Evolutionary conservation across 2,113 vertebrate genomes (phyloP).

Genomic region (Nothocercus julius): DNA sequence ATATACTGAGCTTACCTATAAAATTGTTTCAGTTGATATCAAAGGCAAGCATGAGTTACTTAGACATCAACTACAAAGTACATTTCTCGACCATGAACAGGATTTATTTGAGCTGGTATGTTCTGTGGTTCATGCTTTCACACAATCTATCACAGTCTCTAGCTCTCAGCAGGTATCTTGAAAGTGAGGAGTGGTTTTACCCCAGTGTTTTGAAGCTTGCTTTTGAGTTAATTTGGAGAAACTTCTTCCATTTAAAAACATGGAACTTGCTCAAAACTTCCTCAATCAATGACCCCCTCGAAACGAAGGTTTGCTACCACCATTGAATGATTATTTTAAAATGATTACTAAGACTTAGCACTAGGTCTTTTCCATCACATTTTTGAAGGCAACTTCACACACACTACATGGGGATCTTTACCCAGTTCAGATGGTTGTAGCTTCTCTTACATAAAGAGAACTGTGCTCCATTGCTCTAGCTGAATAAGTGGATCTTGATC

Average conservation of each 20-base stretch:
- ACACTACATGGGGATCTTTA: not conserved
- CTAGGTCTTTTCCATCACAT: not conserved
- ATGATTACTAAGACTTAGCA: not conserved
- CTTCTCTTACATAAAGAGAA: not conserved
- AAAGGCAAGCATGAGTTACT: not conserved
- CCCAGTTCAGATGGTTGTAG: not conserved
- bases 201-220: not conserved
- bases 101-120: conserved; percentile 27
- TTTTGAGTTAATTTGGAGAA: not conserved
- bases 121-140: conserved; percentile 24
- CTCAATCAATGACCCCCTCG: not conserved
- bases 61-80: not conserved
- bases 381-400: not conserved
- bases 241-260: not conserved
- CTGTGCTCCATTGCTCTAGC: not conserved
- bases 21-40: not conserved
- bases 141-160: not conserved
- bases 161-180: not conserved
- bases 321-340: not conserved
- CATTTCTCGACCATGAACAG: conserved; percentile 25
- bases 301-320: fast-evolving
- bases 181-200: not conserved
- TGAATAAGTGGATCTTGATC: conserved; percentile 22
- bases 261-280: not conserved
- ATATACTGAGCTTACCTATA: not conserved